Percentiles rank a stretch among this genome's conserved stretches.
phyloP scores from a whole-genome alignment of 2,113 vertebrate genomes.

The Origma solitaria region DNA sequence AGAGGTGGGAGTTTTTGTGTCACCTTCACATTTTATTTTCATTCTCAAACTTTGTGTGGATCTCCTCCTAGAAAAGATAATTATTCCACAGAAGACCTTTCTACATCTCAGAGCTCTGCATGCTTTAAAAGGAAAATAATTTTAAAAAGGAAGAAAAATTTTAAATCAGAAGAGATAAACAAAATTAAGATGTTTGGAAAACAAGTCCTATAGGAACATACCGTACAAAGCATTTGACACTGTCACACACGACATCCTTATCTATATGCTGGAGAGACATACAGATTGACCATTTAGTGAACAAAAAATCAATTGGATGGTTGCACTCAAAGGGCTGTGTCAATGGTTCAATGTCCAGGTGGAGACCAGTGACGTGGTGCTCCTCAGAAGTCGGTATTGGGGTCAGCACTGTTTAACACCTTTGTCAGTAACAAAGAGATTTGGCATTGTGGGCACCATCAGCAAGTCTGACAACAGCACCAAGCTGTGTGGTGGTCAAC shows the following conservation, averaged over 20 bases:
- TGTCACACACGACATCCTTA: background rate
- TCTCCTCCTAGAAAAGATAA: background rate
- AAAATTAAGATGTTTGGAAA: background rate
- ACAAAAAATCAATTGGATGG: background rate
- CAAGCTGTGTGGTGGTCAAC: background rate
- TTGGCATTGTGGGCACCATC: background rate
- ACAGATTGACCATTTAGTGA: background rate
- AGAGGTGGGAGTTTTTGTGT: background rate
- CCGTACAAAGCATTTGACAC: background rate
- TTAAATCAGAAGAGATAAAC: background rate
- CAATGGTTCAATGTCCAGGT: background rate
- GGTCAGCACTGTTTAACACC: background rate
- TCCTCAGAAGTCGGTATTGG: background rate
- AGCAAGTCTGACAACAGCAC: background rate
- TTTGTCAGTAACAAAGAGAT: background rate
- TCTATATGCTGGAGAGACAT: background rate
- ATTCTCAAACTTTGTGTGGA: background rate
- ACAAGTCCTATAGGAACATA: background rate
- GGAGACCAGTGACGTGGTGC: background rate
- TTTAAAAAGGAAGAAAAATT: background rate
- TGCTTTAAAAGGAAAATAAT: background rate
- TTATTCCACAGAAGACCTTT: background rate
- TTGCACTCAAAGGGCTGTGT: background rate
- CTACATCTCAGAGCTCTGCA: background rate
- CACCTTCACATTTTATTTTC: background rate